Evolutionary conservation across 2,888 invertebrate genomes (phyloP), one percentile per base, ranked within the genome.

Genomic region (Trichopria drosophilae): DNA sequence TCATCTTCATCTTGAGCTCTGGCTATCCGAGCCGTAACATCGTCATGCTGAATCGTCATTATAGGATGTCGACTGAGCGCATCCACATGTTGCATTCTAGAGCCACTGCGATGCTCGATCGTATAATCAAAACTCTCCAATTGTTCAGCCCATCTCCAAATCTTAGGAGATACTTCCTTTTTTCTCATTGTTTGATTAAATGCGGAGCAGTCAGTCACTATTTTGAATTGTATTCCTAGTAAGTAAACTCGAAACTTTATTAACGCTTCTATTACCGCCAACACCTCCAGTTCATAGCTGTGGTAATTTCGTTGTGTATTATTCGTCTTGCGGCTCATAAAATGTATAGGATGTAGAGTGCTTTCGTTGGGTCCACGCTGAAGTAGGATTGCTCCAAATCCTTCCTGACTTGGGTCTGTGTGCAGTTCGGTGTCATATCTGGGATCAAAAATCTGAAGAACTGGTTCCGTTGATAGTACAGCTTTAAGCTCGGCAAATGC

Each of bases 151-250:
- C 51, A 58, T 29, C 58, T 18, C 10, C 50, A 49, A 7, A 55
- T 44, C 7, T 42, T 41, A 3, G 47, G 29, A 2, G 32, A 34
- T 1, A 55, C 9, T 2, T 57, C 52, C 15, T 19, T 34, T 9
- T 48, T 53, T 23, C 28, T 20, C 51, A 55, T 48, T 1, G 51
- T 55, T 15, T 41, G 41, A 3, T 50, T 35, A 16, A 58, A 55
- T 2, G 56, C 54, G n/a, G 44, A 19, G 48, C 60, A 59, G 34
- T 59, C 61, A 3, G 59, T 60, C 5, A 60, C 46, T 31, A 58
- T 58, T 32, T 55, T 60, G 28, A 61, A 58, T 31, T 39, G 35
- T 7, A 51, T 15, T 15, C 57, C 55, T 20, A 59, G 22, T 2
- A 59, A 36, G 31, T 58, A 60, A 9, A 45, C 41, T 6, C 57